Conservation (phyloP, 2,888 invertebrate genomes). For the Metallyticus violacea region DNA sequence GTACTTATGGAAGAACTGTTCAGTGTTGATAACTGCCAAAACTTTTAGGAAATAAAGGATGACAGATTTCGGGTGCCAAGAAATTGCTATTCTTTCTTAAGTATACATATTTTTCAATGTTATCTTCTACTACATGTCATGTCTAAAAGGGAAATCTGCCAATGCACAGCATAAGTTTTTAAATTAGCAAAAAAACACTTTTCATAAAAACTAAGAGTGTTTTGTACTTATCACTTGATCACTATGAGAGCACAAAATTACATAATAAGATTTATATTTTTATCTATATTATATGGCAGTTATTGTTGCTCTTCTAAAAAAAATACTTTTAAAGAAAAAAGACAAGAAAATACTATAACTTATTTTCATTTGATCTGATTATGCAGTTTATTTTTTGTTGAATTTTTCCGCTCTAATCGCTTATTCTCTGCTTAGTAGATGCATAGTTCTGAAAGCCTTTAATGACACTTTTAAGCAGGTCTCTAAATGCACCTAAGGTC, state of each 20-base stretch:
- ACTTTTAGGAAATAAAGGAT: neutral
- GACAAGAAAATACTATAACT: neutral
- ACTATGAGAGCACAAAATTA: neutral
- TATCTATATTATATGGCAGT: neutral
- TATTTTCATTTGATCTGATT: neutral
- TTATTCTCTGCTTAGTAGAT: neutral
- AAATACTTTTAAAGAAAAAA: neutral
- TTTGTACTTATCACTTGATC: constrained; percentile 8
- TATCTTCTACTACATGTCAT: neutral
- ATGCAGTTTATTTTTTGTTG: neutral
- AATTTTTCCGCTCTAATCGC: neutral
- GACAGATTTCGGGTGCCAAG: neutral
- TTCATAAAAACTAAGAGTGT: neutral
- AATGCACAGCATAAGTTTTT: neutral
- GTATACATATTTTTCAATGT: neutral
- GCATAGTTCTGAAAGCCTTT: neutral
- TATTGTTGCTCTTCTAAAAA: neutral
- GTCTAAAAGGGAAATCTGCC: neutral
- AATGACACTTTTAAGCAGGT: neutral
- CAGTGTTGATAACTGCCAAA: neutral
- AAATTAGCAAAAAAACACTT: neutral
- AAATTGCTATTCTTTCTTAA: neutral
- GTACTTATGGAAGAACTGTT: neutral
- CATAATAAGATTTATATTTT: neutral
- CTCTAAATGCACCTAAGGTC: neutral